Evolutionary conservation across 2,113 vertebrate species (phyloP).

Genomic region (Salvelinus namaycush): DNA sequence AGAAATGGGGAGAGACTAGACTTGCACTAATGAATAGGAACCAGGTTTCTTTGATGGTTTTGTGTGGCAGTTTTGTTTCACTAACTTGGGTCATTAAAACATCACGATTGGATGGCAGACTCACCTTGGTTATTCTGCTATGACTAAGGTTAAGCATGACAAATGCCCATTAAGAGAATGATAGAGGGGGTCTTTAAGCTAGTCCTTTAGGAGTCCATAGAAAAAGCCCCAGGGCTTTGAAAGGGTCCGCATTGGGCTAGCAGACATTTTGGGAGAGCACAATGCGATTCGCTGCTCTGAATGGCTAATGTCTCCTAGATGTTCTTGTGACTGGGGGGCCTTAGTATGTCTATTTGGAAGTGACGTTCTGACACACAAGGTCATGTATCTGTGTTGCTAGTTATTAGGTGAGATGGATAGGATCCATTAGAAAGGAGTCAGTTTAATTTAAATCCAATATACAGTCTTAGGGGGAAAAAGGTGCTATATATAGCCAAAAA

Average conservation of each 20-base stretch:
- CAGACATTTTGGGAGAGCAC: conserved; percentile 18
- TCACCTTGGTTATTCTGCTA: too few species aligned
- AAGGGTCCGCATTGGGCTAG: conserved; percentile 1
- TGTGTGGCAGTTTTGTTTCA: too few species aligned
- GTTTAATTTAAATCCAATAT: conserved; percentile 34
- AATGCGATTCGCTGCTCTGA: conserved; percentile 13
- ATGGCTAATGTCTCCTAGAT: too few species aligned
- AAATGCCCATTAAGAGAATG: conserved; percentile 15
- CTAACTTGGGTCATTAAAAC: too few species aligned
- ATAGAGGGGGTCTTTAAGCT: conserved; percentile 12
- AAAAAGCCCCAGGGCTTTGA: not conserved
- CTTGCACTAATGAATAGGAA: too few species aligned
- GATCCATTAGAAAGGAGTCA: conserved; percentile 19
- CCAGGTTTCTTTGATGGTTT: too few species aligned
- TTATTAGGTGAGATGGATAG: conserved; percentile 43
- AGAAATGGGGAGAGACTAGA: too few species aligned
- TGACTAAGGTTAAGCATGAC: conserved; percentile 23
- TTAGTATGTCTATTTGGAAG: conserved; percentile 34
- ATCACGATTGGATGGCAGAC: too few species aligned
- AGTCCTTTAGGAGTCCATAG: conserved; percentile 15
- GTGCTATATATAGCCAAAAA: too few species aligned
- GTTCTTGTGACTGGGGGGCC: conserved; percentile 10
- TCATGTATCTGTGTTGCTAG: conserved; percentile 44
- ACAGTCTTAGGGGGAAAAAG: not conserved
- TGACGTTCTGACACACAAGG: conserved; percentile 50